Evolutionary conservation across 2,888 invertebrate genomes (phyloP).

Genomic region (Aelia acuminata): DNA sequence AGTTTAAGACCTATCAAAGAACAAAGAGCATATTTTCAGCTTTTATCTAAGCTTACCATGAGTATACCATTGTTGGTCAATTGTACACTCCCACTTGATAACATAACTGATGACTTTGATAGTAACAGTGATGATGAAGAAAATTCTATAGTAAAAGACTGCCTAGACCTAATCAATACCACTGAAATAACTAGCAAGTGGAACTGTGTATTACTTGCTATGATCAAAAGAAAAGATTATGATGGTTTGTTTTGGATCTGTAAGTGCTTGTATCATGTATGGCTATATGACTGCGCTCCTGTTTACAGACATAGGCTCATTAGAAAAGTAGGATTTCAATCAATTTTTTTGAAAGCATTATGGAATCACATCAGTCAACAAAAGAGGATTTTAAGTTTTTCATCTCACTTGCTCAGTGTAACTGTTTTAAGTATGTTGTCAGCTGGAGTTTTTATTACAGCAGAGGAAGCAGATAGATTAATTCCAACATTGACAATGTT

Average conservation of each 20-base stretch:
- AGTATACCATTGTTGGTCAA: conserved; percentile 11
- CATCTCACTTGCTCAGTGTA: conserved; percentile 52
- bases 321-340: conserved; percentile 55
- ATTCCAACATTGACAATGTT: conserved; percentile 87
- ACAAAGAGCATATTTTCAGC: background rate
- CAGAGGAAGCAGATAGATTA: conserved; percentile 77
- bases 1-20: background rate
- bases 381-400: conserved; percentile 56
- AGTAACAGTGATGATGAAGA: background rate
- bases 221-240: conserved; percentile 58
- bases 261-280: conserved; percentile 60
- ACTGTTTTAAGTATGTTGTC: conserved; percentile 77
- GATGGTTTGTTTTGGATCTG: conserved; percentile 47
- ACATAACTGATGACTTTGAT: background rate
- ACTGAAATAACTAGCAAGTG: conserved; percentile 59
- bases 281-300: conserved; percentile 57
- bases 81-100: background rate
- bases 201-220: conserved; percentile 56
- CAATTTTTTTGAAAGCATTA: conserved; percentile 59
- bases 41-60: conserved; percentile 27
- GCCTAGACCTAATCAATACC: conserved; percentile 38
- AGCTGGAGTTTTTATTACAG: conserved; percentile 75
- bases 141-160: conserved; percentile 16
- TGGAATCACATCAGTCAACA: conserved; percentile 59
- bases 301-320: conserved; percentile 40